phyloP scores from a whole-genome alignment of 2,113 vertebrate species.

The Polyodon spathula region DNA sequence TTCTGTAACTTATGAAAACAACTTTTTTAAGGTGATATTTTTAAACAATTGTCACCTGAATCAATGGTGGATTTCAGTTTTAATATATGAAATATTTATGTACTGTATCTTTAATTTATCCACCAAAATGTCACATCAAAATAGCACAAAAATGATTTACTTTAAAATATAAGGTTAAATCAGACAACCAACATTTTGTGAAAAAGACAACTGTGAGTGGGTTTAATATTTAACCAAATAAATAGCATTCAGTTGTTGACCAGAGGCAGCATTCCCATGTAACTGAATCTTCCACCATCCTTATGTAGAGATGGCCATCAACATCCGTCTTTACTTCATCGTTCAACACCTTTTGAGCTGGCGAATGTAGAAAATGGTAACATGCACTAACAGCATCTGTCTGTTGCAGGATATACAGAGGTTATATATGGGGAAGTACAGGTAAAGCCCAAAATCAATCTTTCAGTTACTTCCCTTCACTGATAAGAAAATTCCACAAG shows the following conservation, averaged over 20 bases:
- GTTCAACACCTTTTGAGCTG: conserved; percentile 77
- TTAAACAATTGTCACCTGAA: no score
- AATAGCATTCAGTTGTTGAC: background rate
- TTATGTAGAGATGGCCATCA: conserved; percentile 62
- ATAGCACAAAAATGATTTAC: no score
- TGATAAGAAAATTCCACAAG: conserved; percentile 69
- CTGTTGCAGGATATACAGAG: conserved; percentile 60
- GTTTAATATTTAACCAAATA: conserved; percentile 10
- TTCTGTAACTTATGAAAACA: no score
- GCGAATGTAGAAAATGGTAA: conserved; percentile 63
- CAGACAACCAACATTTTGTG: no score
- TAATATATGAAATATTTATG: no score
- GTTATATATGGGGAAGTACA: conserved; percentile 58
- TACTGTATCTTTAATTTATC: no score
- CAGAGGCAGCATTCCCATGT: conserved; percentile 57
- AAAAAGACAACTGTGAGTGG: no score
- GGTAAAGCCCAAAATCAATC: conserved; percentile 62
- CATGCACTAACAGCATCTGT: conserved; percentile 64
- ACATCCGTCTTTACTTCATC: conserved; percentile 55
- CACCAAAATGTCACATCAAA: no score
- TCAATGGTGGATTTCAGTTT: no score
- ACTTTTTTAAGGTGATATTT: no score
- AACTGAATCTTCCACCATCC: conserved; percentile 62
- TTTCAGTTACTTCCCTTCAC: conserved; percentile 62
- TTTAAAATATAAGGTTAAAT: no score